Conservation (phyloP, 2,113 vertebrate species). For the Anolis sagrei region DNA sequence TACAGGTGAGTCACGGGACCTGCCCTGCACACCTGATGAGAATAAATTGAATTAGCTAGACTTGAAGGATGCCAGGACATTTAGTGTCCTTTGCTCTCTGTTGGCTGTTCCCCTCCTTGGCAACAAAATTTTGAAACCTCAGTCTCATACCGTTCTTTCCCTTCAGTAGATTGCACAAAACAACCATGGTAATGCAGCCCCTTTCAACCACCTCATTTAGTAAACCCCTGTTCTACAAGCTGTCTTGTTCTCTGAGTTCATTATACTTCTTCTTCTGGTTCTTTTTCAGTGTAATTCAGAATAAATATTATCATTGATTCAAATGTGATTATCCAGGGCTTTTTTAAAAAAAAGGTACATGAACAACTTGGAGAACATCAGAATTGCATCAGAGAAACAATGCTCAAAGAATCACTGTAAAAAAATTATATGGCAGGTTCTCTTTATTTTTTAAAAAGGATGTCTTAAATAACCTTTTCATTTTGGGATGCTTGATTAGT, state of each 20-base stretch:
- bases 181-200: no score
- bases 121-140: conserved; percentile 49
- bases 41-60: conserved; percentile 55
- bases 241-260: not conserved
- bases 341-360: no score
- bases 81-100: conserved; percentile 66
- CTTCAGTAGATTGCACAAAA: conserved; percentile 48
- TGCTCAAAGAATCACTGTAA: no score
- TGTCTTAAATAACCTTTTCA: no score
- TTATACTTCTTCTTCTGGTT: not conserved
- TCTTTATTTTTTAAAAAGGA: no score
- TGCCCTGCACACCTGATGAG: conserved; percentile 69
- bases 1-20: conserved; percentile 71
- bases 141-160: conserved; percentile 5
- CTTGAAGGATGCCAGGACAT: conserved; percentile 58
- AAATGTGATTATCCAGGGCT: not conserved
- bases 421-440: no score
- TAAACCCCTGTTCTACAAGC: no score
- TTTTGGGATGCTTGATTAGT: not conserved
- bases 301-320: not conserved
- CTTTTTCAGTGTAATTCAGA: not conserved
- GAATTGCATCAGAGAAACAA: no score
- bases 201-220: no score
- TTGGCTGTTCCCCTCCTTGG: conserved; percentile 65
- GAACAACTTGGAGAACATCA: no score